phyloP scores from a whole-genome alignment of 2,888 invertebrate genomes.

The Lottia gigantea region DNA sequence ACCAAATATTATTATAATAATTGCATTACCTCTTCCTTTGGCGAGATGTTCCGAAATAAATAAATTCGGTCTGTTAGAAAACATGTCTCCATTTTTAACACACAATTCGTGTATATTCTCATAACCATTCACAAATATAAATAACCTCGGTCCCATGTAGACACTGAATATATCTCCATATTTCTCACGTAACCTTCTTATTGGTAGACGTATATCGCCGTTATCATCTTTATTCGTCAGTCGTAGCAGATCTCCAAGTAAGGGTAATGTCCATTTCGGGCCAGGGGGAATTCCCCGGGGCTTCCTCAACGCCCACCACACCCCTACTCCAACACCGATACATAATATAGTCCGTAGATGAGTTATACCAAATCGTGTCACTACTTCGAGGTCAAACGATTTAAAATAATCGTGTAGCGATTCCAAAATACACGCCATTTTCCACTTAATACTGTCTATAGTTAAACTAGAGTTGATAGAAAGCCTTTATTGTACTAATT shows the following conservation, averaged over 20 bases:
- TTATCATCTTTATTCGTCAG: constrained; percentile 7
- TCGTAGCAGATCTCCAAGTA: constrained; percentile 5
- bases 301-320: constrained; percentile 7
- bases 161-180: constrained; percentile 42
- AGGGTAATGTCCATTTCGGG: constrained; percentile 9
- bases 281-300: constrained; percentile 16
- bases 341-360: too few species aligned
- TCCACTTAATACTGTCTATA: too few species aligned
- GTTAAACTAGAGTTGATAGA: too few species aligned
- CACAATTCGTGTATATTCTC: constrained; percentile 40
- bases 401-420: too few species aligned
- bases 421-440: too few species aligned
- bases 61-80: constrained; percentile 38
- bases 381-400: too few species aligned
- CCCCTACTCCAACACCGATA: background rate
- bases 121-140: constrained; percentile 40
- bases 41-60: background rate
- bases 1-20: too few species aligned
- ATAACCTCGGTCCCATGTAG: constrained; percentile 36
- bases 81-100: constrained; percentile 37
- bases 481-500: too few species aligned
- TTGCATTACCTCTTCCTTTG: constrained; percentile 12
- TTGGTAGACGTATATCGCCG: constrained; percentile 25
- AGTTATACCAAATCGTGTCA: too few species aligned
- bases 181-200: constrained; percentile 34